A percentile compares a stretch with the other conserved stretches of the same genome.
phyloP scores from a whole-genome alignment of 2,888 invertebrate genomes.

The Hirtodrosophila duncani region DNA sequence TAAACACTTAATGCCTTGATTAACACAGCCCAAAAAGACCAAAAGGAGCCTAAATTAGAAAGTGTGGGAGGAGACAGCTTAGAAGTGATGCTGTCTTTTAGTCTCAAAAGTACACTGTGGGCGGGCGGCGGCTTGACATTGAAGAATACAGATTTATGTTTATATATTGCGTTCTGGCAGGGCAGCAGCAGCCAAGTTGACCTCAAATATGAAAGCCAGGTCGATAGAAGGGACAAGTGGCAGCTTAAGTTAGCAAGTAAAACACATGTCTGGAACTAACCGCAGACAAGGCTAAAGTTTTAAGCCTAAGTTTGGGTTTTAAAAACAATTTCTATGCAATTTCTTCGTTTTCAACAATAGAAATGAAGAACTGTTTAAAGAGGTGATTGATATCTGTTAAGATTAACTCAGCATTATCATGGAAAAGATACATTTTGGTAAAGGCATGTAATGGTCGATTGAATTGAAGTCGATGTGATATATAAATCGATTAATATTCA shows the following conservation, averaged over 20 bases:
- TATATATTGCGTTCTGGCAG: too few relatives aligned
- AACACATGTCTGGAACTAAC: constrained; percentile 41
- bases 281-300: constrained; percentile 1
- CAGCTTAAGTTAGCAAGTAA: constrained; percentile 22
- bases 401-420: too few relatives aligned
- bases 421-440: too few relatives aligned
- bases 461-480: too few relatives aligned
- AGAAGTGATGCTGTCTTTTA: too few relatives aligned
- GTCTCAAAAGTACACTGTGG: too few relatives aligned
- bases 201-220: constrained; percentile 51
- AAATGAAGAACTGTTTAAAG: too few relatives aligned
- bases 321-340: not conserved
- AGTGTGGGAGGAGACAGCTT: constrained; percentile 1
- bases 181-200: constrained; percentile 37
- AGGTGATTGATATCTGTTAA: too few relatives aligned
- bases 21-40: constrained; percentile 50
- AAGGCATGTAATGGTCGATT: too few relatives aligned
- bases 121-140: too few relatives aligned
- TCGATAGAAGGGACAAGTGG: not conserved
- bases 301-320: not conserved
- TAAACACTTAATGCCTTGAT: constrained; percentile 75
- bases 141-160: constrained; percentile 54
- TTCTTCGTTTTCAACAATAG: too few relatives aligned
- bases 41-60: constrained; percentile 10
- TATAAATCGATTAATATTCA: too few relatives aligned